These are phyloP conservation scores for Phrynocephalus versicolor DNA, from an alignment of 2,113 vertebrate species.

Conservation along the genomic window DNA sequence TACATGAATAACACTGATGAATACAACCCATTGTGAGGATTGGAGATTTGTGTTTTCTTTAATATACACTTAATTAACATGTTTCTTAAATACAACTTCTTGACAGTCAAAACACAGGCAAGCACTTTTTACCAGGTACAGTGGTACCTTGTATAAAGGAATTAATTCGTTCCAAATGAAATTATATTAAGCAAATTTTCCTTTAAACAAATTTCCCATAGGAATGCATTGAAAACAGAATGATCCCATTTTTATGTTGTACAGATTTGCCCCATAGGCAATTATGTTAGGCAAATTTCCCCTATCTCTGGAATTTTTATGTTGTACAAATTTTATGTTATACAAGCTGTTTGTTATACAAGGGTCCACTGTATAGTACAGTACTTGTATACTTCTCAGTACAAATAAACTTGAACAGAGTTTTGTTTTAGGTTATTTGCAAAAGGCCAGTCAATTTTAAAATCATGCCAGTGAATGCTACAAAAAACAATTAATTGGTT, in stretches of 20 bases:
- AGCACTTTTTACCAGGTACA: not conserved
- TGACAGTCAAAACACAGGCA: not conserved
- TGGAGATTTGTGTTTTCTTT: not conserved
- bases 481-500: conserved; percentile 17
- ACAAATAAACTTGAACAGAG: not conserved
- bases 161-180: too few species aligned
- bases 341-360: too few species aligned
- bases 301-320: too few species aligned
- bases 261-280: too few species aligned
- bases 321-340: too few species aligned
- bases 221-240: too few species aligned
- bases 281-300: too few species aligned
- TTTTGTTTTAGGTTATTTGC: conserved; percentile 20
- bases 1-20: not conserved
- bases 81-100: not conserved
- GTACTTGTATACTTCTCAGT: not conserved
- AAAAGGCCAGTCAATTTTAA: not conserved
- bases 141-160: too few species aligned
- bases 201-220: too few species aligned
- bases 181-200: too few species aligned
- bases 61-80: not conserved
- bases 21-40: not conserved
- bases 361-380: too few species aligned
- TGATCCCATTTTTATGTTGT: too few species aligned
- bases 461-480: conserved; percentile 22